Percentiles rank a stretch among this genome's conserved stretches.
phyloP scores from a whole-genome alignment of 1,140 invertebrate species.

The Leptestheria dahalacensis region DNA sequence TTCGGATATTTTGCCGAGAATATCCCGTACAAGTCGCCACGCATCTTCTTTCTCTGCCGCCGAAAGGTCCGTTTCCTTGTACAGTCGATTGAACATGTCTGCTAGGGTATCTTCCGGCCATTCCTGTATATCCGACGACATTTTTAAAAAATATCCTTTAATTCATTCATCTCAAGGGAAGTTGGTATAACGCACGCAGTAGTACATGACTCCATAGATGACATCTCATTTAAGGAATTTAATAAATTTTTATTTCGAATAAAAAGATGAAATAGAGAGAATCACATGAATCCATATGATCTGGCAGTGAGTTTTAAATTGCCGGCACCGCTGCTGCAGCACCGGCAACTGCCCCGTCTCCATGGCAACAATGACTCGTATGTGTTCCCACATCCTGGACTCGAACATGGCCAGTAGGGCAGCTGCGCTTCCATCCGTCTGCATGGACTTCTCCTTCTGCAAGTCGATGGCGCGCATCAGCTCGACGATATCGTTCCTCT shows the following conservation, averaged over 20 bases:
- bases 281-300: constrained; percentile 92
- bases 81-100: constrained; percentile 74
- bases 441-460: constrained; percentile 62
- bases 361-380: constrained; percentile 85
- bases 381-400: constrained; percentile 71
- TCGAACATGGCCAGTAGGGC: constrained; percentile 90
- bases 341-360: constrained; percentile 42
- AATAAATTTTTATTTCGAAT: not conserved
- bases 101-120: constrained; percentile 88
- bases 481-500: constrained; percentile 82
- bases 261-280: constrained; percentile 11
- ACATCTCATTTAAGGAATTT: too few species aligned
- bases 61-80: constrained; percentile 65
- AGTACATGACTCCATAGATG: too few species aligned
- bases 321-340: constrained; percentile 45
- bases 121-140: constrained; percentile 33
- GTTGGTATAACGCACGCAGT: too few species aligned
- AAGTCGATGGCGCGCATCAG: constrained; percentile 84
- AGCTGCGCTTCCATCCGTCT: constrained; percentile 76
- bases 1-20: not conserved
- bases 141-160: too few species aligned
- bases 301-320: constrained; percentile 92
- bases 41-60: not conserved
- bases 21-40: not conserved
- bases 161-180: too few species aligned